Percentiles rank a stretch among this genome's conserved stretches.
Conservation (phyloP, 2,113 vertebrate genomes). For the Lathamus discolor region DNA sequence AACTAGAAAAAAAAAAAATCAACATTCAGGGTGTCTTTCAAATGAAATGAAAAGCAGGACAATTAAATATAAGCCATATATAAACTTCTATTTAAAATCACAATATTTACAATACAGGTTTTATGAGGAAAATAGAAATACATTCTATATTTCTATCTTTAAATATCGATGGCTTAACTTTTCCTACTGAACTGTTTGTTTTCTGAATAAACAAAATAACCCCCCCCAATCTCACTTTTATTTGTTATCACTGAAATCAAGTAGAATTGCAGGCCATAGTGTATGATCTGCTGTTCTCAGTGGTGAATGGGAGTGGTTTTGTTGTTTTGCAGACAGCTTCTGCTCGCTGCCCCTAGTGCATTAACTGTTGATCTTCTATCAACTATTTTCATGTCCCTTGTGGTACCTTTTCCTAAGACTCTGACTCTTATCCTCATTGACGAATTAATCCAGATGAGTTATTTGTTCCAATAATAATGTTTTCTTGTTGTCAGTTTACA, state of each 20-base stretch:
- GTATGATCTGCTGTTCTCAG: not conserved
- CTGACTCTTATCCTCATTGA: not conserved
- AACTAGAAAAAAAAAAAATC: not conserved
- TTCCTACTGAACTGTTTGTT: not conserved
- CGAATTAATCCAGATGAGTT: slow-evolving; percentile 9
- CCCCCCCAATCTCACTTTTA: not conserved
- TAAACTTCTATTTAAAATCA: not conserved
- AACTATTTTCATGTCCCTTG: not conserved
- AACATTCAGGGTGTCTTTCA: not conserved
- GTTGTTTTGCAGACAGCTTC: not conserved
- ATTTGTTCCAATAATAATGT: not conserved
- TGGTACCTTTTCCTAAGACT: not conserved
- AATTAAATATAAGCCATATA: not conserved
- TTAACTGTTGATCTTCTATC: not conserved
- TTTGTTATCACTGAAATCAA: not conserved
- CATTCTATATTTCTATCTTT: not conserved
- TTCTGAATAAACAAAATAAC: slow-evolving; percentile 49
- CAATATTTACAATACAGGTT: not conserved
- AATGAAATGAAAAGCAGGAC: not conserved
- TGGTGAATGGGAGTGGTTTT: not conserved
- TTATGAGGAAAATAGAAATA: not conserved
- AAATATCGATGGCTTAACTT: not conserved
- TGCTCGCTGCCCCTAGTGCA: accelerated
- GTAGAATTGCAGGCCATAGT: not conserved
- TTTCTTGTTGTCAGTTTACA: not conserved